Conservation (phyloP, 2,797 vertebrate genomes). For the Cuniculus paca region DNA sequence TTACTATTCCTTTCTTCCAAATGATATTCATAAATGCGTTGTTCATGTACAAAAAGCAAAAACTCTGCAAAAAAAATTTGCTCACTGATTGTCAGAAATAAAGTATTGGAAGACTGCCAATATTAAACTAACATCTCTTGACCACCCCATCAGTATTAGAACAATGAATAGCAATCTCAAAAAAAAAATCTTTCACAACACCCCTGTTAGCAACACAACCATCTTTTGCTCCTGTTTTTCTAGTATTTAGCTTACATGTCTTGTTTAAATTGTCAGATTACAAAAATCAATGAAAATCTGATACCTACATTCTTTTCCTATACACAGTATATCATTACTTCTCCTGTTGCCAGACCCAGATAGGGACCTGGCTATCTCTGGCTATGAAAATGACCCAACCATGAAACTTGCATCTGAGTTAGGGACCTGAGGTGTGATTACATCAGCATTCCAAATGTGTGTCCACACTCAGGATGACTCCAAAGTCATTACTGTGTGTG, state of each 20-base stretch:
- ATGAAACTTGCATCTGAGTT: neutral
- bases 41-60: neutral
- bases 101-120: neutral
- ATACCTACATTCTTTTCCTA: neutral
- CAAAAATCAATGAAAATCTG: neutral
- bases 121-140: neutral
- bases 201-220: neutral
- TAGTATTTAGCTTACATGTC: neutral
- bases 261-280: neutral
- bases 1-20: neutral
- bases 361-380: neutral
- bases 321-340: neutral
- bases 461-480: neutral
- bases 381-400: neutral
- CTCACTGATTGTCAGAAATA: neutral
- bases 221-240: neutral
- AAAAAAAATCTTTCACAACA: neutral
- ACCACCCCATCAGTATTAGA: neutral
- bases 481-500: neutral
- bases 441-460: neutral
- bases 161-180: neutral
- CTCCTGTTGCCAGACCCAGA: neutral
- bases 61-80: neutral
- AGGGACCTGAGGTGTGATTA: neutral
- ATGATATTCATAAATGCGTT: neutral